These are phyloP conservation scores for Daktulosphaira vitifoliae DNA, from an alignment of 1,140 invertebrate species.

Conservation along the genomic window DNA sequence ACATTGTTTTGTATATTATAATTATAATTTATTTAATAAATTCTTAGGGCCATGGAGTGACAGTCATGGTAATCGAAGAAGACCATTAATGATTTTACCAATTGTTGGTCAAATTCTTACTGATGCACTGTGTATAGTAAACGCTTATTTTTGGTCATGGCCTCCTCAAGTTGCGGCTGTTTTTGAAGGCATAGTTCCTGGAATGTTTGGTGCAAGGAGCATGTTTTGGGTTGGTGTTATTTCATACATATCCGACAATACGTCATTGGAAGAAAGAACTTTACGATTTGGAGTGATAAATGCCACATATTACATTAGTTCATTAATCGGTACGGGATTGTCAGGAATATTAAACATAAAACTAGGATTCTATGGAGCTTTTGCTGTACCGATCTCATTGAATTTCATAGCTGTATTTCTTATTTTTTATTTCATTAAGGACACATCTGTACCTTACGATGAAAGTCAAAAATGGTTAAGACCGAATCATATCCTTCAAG, in stretches of 20 bases:
- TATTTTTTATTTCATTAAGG: not conserved
- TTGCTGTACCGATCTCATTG: slow-evolving; percentile 3
- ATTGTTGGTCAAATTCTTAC: slow-evolving; percentile 38
- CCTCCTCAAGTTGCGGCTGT: slow-evolving; percentile 38
- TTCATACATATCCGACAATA: slow-evolving; percentile 45
- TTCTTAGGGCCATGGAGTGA: slow-evolving; percentile 37
- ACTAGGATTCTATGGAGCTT: slow-evolving; percentile 32
- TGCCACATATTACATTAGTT: slow-evolving; percentile 28
- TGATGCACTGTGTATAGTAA: slow-evolving; percentile 16
- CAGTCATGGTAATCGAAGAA: slow-evolving; percentile 41
- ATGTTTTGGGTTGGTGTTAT: slow-evolving; percentile 44
- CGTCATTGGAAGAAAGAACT: slow-evolving; percentile 41
- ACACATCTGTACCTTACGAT: not conserved
- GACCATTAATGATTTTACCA: slow-evolving; percentile 45
- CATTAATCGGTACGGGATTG: slow-evolving; percentile 32
- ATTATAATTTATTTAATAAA: too few relatives aligned
- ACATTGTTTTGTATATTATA: too few relatives aligned
- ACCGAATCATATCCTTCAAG: not conserved
- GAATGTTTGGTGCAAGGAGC: slow-evolving; percentile 43
- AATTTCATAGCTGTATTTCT: not conserved
- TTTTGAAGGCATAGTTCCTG: slow-evolving; percentile 42
- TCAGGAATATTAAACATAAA: slow-evolving; percentile 23
- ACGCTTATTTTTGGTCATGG: slow-evolving; percentile 37
- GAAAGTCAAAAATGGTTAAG: not conserved
- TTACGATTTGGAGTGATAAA: slow-evolving; percentile 43